Conservation (phyloP, 2,888 invertebrate genomes). For the Agrochola macilenta region DNA sequence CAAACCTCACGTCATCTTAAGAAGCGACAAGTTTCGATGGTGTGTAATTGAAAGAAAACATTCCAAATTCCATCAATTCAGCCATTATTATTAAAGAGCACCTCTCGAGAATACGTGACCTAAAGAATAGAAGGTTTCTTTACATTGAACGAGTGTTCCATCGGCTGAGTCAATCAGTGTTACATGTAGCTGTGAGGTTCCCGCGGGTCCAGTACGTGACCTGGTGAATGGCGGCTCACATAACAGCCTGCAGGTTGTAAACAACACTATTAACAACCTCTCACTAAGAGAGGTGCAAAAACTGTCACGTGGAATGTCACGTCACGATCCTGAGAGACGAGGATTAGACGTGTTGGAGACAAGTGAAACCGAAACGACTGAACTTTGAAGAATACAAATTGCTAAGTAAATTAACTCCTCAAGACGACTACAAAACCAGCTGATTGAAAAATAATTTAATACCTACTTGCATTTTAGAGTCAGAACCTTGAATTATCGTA, state of each 20-base stretch:
- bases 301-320: constrained; percentile 78
- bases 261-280: constrained; percentile 85
- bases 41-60: constrained; percentile 85
- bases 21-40: constrained; percentile 75
- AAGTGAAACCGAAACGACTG: constrained; percentile 6
- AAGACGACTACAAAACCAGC: not conserved
- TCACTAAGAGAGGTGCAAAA: constrained; percentile 80
- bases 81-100: constrained; percentile 79
- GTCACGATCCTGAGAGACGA: constrained; percentile 66
- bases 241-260: constrained; percentile 87
- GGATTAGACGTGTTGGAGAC: constrained; percentile 34
- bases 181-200: constrained; percentile 79
- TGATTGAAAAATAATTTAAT: not conserved
- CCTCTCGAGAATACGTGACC: constrained; percentile 89
- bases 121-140: constrained; percentile 78
- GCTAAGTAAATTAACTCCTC: not conserved
- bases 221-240: constrained; percentile 80
- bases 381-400: not conserved
- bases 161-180: constrained; percentile 81
- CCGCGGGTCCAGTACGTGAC: constrained; percentile 84
- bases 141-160: constrained; percentile 73
- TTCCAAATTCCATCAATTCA: constrained; percentile 80
- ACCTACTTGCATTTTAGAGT: not conserved
- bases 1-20: constrained; percentile 68
- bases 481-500: not conserved